A percentile compares a stretch with the other conserved stretches of the same genome.
Evolutionary conservation across 1,140 invertebrate genomes (phyloP).

Genomic region (Neodiprion pinetum): DNA sequence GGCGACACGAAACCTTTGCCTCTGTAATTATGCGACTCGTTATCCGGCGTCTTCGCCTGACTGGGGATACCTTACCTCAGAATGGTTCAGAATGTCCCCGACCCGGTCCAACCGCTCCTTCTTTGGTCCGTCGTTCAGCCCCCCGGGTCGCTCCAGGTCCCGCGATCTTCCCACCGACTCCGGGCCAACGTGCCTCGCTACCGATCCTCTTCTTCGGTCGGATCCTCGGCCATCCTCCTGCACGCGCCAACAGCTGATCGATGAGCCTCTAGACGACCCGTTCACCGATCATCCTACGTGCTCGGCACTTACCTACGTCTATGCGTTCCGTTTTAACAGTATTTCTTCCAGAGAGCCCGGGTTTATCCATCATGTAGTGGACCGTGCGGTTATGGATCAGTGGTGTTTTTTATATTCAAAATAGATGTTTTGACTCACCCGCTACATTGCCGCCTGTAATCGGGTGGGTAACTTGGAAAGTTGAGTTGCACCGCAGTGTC

Average conservation of each 20-base stretch:
- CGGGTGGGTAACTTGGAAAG: no score
- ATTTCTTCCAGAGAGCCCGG: no score
- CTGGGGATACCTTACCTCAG: not conserved
- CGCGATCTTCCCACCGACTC: not conserved
- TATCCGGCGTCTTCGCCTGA: not conserved
- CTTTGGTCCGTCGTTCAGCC: not conserved
- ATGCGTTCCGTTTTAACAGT: no score
- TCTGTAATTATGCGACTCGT: not conserved
- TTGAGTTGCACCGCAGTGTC: no score
- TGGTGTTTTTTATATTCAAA: no score
- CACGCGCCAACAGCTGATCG: conserved; percentile 1
- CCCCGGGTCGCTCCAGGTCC: not conserved
- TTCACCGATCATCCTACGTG: not conserved
- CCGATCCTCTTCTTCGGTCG: no score
- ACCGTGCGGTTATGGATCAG: no score
- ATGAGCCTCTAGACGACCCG: not conserved
- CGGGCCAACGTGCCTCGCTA: no score
- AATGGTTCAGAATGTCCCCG: not conserved
- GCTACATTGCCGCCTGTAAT: no score
- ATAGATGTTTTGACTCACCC: no score
- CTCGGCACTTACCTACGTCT: no score
- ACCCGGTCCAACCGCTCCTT: not conserved
- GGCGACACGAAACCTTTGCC: not conserved
- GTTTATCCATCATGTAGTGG: no score
- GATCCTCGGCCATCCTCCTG: not conserved